phyloP scores from a whole-genome alignment of 2,797 vertebrate species.

The Erethizon dorsatum region DNA sequence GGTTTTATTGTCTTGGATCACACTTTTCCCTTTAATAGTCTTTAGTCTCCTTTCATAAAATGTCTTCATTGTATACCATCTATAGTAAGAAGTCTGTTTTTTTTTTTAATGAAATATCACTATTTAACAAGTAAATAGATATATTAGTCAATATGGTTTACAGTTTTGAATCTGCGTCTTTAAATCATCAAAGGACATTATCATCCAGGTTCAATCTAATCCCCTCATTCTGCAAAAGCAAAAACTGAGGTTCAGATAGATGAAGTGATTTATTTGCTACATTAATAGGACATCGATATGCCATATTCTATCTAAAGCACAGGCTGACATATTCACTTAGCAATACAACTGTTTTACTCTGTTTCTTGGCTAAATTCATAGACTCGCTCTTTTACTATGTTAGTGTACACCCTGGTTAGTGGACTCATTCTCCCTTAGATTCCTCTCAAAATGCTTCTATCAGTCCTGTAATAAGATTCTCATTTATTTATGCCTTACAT shows the following conservation, averaged over 20 bases:
- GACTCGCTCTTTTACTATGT: background rate
- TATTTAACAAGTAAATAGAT: conserved; percentile 34
- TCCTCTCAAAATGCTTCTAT: conserved; percentile 6
- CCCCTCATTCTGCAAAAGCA: background rate
- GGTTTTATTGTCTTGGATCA: background rate
- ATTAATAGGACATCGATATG: background rate
- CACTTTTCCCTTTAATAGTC: background rate
- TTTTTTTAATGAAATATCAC: background rate
- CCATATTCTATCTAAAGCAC: background rate
- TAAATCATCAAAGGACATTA: background rate
- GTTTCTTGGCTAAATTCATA: conserved; percentile 39
- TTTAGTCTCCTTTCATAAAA: background rate
- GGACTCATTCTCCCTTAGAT: background rate
- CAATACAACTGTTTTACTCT: background rate
- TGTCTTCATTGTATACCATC: background rate
- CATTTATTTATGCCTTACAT: background rate
- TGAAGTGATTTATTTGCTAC: background rate
- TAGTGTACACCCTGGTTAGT: background rate
- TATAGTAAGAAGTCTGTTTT: background rate
- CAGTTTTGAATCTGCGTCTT: background rate
- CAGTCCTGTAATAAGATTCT: background rate
- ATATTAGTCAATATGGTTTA: conserved; percentile 27
- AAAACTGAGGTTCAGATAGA: background rate
- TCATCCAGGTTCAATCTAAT: conserved; percentile 20
- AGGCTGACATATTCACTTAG: background rate